Base-by-base conservation (phyloP, 2,113 vertebrate genomes). In the Cricetomys ansorgei region DNA sequence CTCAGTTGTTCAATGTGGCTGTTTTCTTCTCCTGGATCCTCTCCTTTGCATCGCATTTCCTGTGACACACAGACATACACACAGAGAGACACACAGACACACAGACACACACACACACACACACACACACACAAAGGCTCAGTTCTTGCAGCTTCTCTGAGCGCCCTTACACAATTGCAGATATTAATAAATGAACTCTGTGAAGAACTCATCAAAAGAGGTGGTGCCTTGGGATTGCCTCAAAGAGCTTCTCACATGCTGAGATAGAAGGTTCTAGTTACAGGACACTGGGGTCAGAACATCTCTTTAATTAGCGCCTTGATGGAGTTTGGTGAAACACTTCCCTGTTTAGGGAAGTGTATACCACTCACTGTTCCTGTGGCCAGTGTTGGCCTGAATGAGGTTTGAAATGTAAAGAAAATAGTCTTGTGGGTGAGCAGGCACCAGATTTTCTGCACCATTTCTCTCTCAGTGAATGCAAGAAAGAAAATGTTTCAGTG, bases 191-290 rank as follows among this genome's bases (percentile, higher is more conserved):
- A 94, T 73, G 87, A 93, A 94, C 94, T 96, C 72, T 70, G 76
- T 37, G 94, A 96, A 94, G 29, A 96, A n/a, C 40, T 91, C 93
- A 86, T 96, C 89, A 94, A 96, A 94, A 86, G 97, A 96, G 76
- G 64, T 84, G 69, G 72, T 10, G 0, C 55, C 62, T 13, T 27
- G 40, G 31, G 86, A 94, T 69, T 43, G 84, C 83, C 92, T 96
- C 95, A 97, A 64, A 94, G 94, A 97, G 80, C 87, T 43, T 96
- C 84, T 95, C 65, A 97, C 87, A 97, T 55, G 45, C 6, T 27
- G 75, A 94, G 89, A 80, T 3, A 83, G 90, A 88, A 62, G 31
- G 48, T 7, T 53, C 3, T 7, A 91, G 88, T 48, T 88, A 55
- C 64, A 65, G 96, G 83, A 77, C 83, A 29, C 0, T 37, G 75